A percentile compares a stretch with the other conserved stretches of the same genome.
Evolutionary conservation across 1,140 invertebrate species (phyloP).

Genomic region (Triops longicaudatus): DNA sequence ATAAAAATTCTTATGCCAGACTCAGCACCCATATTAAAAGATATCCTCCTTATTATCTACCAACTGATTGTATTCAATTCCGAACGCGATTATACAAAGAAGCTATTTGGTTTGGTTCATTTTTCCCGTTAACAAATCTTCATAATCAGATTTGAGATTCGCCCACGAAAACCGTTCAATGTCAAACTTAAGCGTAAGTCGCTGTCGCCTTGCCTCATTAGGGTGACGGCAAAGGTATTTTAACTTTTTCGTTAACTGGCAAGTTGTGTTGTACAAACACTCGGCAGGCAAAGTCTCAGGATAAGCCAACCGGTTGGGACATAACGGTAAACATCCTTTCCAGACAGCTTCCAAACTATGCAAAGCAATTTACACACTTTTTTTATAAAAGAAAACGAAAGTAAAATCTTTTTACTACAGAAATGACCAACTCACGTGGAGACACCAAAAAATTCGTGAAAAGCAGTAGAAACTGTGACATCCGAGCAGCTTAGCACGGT

Average conservation of each 20-base stretch:
- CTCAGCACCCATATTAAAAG: no score
- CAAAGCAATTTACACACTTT: conserved; percentile 30
- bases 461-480: conserved; percentile 61
- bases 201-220: neutral
- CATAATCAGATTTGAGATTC: neutral
- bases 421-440: conserved; percentile 49
- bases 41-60: no score
- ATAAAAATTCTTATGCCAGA: neutral
- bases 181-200: neutral
- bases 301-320: conserved; percentile 60
- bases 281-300: conserved; percentile 60
- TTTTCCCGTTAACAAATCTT: neutral
- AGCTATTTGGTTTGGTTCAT: neutral
- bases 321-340: conserved; percentile 57
- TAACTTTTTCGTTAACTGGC: conserved; percentile 47
- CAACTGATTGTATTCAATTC: no score
- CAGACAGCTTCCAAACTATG: conserved; percentile 57
- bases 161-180: neutral
- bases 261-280: conserved; percentile 50
- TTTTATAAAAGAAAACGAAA: neutral
- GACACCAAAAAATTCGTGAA: conserved; percentile 68
- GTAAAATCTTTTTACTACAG: conserved; percentile 17
- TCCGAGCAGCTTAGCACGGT: conserved; percentile 47
- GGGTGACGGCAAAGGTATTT: conserved; percentile 37
- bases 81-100: no score